A percentile compares a stretch with the other conserved stretches of the same genome.
Conservation (phyloP, 92 coral and sea anemone genomes). For the Zoanthus sansibaricus region DNA sequence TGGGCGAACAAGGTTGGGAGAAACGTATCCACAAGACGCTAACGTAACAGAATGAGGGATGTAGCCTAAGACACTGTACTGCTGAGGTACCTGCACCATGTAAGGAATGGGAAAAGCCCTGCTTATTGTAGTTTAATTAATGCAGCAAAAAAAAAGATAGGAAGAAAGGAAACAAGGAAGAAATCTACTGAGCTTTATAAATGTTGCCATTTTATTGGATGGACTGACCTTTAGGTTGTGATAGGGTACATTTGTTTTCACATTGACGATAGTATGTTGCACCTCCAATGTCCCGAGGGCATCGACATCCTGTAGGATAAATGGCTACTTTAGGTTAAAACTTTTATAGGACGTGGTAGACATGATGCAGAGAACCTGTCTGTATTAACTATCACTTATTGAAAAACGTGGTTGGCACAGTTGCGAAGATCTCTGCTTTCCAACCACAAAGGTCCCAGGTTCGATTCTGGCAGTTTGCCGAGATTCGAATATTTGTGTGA, state of each 20-base stretch:
- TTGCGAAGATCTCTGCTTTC: too few relatives aligned
- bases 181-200: too few relatives aligned
- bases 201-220: background rate
- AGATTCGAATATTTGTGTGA: too few relatives aligned
- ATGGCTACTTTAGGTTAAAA: background rate
- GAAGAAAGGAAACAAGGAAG: too few relatives aligned
- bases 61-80: constrained; percentile 84
- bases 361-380: too few relatives aligned
- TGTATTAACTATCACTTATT: too few relatives aligned
- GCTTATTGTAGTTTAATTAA: background rate
- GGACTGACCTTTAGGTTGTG: constrained; percentile 80
- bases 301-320: constrained; percentile 76
- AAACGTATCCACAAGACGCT: constrained; percentile 90
- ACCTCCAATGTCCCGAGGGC: constrained; percentile 82
- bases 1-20: constrained; percentile 83
- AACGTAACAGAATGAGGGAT: constrained; percentile 79
- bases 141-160: too few relatives aligned
- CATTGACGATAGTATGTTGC: constrained; percentile 83
- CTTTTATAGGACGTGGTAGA: background rate
- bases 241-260: constrained; percentile 87
- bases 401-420: too few relatives aligned
- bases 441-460: too few relatives aligned
- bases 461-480: too few relatives aligned
- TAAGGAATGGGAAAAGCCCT: background rate
- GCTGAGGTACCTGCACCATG: constrained; percentile 86